Conservation (phyloP, 2,888 invertebrate genomes). For the Apamea epomidion region DNA sequence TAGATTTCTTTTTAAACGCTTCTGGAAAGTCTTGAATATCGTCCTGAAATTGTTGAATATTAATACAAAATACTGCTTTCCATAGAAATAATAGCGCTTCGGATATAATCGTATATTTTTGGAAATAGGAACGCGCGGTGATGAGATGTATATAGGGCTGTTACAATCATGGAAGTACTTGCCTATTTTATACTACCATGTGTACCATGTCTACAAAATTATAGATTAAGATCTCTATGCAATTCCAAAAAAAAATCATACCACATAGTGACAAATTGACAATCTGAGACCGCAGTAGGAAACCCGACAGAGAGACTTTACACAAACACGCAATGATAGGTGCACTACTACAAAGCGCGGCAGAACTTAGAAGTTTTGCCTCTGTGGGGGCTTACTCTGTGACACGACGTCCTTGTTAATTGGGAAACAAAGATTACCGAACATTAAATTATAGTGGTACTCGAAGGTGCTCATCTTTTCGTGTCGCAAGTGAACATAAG, state of each 20-base stretch:
- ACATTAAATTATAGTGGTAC: neutral
- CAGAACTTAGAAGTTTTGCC: neutral
- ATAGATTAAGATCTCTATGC: neutral
- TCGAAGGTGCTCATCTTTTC: neutral
- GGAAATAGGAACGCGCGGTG: neutral
- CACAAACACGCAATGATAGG: neutral
- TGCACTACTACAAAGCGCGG: neutral
- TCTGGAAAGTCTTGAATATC: constrained; percentile 69
- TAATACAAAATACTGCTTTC: neutral
- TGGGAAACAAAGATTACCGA: neutral
- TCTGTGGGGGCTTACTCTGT: neutral
- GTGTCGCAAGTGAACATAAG: neutral
- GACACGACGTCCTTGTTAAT: neutral
- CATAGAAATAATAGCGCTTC: neutral
- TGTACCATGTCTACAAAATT: neutral
- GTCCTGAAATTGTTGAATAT: constrained; percentile 68
- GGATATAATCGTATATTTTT: no score
- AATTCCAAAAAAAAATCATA: neutral
- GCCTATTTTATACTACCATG: neutral
- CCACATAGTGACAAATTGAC: neutral
- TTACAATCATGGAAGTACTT: neutral
- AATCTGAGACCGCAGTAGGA: neutral
- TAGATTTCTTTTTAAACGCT: constrained; percentile 62
- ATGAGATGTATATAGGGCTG: neutral
- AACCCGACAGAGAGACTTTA: neutral